Evolutionary conservation across 2,113 vertebrate genomes (phyloP).

Genomic region (Tinamus guttatus): DNA sequence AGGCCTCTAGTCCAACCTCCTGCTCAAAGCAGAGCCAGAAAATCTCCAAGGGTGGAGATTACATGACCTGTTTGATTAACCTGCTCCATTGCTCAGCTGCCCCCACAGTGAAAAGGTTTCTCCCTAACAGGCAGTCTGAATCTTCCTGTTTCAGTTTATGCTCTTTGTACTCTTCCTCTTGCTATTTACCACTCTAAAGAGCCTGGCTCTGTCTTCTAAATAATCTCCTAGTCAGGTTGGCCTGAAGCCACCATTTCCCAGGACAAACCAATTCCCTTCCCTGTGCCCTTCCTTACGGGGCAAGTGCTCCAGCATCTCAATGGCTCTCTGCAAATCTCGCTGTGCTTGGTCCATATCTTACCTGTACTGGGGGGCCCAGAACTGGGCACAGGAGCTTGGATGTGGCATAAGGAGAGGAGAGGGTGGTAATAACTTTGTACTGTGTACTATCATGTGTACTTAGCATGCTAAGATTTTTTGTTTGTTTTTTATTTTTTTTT

Average conservation of each 20-base stretch:
- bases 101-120: neutral
- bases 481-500: neutral
- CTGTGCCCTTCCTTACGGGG: neutral
- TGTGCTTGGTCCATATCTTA: neutral
- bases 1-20: neutral
- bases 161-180: neutral
- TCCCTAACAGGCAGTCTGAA: neutral
- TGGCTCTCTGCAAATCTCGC: neutral
- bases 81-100: neutral
- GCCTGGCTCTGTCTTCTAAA: neutral
- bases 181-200: neutral
- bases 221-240: neutral
- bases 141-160: neutral
- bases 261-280: neutral
- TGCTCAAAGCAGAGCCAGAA: neutral
- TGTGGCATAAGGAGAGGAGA: neutral
- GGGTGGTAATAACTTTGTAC: neutral
- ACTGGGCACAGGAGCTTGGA: neutral
- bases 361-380: neutral
- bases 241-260: neutral
- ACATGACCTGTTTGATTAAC: neutral
- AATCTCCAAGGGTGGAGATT: neutral
- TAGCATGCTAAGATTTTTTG: neutral
- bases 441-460: neutral
- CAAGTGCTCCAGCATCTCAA: too few relatives aligned